Evolutionary conservation across 1,140 invertebrate species (phyloP).

Genomic region (Lamellibrachia luymesi): DNA sequence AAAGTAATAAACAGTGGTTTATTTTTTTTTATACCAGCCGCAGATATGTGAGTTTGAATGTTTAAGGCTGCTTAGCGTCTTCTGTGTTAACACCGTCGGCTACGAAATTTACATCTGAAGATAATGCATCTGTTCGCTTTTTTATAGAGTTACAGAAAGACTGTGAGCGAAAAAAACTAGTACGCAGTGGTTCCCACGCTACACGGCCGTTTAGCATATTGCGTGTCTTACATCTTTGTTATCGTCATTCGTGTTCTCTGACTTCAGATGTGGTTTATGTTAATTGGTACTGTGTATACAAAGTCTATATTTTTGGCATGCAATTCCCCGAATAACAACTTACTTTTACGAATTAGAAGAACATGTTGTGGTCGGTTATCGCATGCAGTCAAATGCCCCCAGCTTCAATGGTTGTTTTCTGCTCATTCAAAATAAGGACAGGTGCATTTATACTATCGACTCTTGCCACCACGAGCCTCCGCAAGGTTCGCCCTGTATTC

Average conservation of each 20-base stretch:
- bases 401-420: neutral
- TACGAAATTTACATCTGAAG: neutral
- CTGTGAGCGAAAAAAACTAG: neutral
- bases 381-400: too few relatives aligned
- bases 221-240: neutral
- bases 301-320: neutral
- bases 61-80: too few relatives aligned
- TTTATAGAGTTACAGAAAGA: neutral
- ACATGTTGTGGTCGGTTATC: neutral
- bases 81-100: neutral
- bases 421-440: neutral
- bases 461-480: neutral
- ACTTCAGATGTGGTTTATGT: neutral
- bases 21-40: too few relatives aligned
- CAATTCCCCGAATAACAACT: neutral
- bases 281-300: neutral
- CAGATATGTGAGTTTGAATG: too few relatives aligned
- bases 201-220: neutral
- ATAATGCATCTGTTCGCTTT: neutral
- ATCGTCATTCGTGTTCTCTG: neutral
- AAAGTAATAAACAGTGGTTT: too few relatives aligned
- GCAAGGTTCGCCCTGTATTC: too few relatives aligned
- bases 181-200: neutral
- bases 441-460: neutral
- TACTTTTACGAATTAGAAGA: neutral